These are phyloP conservation scores for Thomomys bottae DNA, from an alignment of 2,113 vertebrate species.

Conservation along the genomic window DNA sequence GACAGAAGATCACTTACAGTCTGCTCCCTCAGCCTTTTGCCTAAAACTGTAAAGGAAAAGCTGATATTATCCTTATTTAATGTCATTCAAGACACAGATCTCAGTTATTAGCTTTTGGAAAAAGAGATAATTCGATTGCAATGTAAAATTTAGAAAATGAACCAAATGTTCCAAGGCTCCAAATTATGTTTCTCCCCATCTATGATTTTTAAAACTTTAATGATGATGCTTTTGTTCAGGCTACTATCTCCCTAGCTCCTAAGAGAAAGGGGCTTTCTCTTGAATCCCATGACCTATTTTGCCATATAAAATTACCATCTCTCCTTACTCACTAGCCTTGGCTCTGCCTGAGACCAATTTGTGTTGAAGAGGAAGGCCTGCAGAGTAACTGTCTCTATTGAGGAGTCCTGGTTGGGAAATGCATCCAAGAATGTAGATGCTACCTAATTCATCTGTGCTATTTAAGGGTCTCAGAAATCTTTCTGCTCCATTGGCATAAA, in stretches of 20 bases:
- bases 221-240: background rate
- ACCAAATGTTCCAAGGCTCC: slow-evolving; percentile 1
- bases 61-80: slow-evolving; percentile 15
- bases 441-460: background rate
- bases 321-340: background rate
- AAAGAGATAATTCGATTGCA: slow-evolving; percentile 41
- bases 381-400: background rate
- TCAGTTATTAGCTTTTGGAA: slow-evolving; percentile 26
- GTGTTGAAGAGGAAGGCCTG: background rate
- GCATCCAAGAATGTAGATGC: background rate
- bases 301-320: background rate
- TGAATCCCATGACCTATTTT: slow-evolving; percentile 19
- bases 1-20: background rate
- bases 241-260: background rate
- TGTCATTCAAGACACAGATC: background rate
- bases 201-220: slow-evolving; percentile 30
- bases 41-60: slow-evolving; percentile 41
- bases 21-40: background rate
- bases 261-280: background rate
- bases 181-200: background rate
- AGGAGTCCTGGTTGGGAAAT: background rate
- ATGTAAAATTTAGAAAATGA: slow-evolving; percentile 26
- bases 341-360: background rate
- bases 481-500: background rate
- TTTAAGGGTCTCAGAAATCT: background rate